Base-by-base conservation (phyloP, 2,113 vertebrate genomes). In the Eonycteris spelaea region DNA sequence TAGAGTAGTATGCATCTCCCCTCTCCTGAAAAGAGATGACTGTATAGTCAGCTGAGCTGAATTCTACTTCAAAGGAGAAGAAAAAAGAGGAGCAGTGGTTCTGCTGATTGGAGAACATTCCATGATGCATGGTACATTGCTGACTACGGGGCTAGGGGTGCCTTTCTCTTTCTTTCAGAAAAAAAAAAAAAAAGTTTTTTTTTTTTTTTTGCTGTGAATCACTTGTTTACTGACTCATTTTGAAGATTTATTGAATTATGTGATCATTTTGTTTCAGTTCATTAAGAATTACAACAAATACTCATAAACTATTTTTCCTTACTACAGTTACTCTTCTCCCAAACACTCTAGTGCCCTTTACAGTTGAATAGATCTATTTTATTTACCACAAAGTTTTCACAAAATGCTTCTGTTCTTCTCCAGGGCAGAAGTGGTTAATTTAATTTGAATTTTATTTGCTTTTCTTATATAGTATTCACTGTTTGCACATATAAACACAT, bases 41-140 rank as follows among this genome's bases (percentile, higher is more conserved):
- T 95, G 12, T 80, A 35, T 7, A 93, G 85, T 77, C 33, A 43
- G 35, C 0, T 14, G 93, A 82, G 33, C 80, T 74, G 55, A 96
- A 97, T 97, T 98, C 89, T 97, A 74, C 93, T 98, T 97, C 6
- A 4, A 6, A 96, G 85, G 71, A 75, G n/a, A 92, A 51, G 19
- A 89, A 97, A 94, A 28, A 21, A 87, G 78, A n/a, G 35, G 57
- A 0, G 11, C 75, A 70, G 6, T 51, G 73, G 9, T 84, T 87
- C 16, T 74, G 7, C 28, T 38, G 10, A 80, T 53, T 55, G 30
- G 15, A 77, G 45, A 88, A 45, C 16, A 77, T 57, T 71, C 35
- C 45, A 26, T 45, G 40, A n/a, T 73, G 21, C 43, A 21, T 26
- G 55, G 14, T 73, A 3, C 5, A 71, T 89, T 53, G 45, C 15